Percentiles rank a stretch among this genome's conserved stretches.
Evolutionary conservation across 1,140 invertebrate species (phyloP).

Genomic region (Euwallacea fornicatus): DNA sequence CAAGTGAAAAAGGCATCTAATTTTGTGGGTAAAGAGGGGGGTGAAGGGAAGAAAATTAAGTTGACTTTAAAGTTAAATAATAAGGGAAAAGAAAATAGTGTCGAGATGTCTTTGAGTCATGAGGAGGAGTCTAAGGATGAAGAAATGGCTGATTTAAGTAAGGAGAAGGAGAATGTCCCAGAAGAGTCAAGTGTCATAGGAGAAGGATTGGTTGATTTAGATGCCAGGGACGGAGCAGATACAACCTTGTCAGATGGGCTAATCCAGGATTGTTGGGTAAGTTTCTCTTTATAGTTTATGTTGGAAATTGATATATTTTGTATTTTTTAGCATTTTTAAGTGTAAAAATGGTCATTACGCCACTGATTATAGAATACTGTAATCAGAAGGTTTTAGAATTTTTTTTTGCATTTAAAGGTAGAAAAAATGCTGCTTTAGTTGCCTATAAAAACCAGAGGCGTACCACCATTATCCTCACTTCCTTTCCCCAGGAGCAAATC

Average conservation of each 20-base stretch:
- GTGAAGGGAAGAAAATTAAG: slow-evolving; percentile 12
- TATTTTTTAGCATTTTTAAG: too few relatives aligned
- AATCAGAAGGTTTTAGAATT: background rate
- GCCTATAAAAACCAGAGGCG: too few relatives aligned
- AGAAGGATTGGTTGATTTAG: background rate
- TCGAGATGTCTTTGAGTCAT: background rate
- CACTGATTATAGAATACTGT: too few relatives aligned
- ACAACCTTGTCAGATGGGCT: too few relatives aligned
- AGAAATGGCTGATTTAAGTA: background rate
- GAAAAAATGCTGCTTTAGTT: too few relatives aligned
- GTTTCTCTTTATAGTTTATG: too few relatives aligned
- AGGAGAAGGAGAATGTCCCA: background rate
- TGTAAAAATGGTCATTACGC: too few relatives aligned
- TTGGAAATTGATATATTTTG: too few relatives aligned
- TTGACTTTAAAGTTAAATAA: slow-evolving; percentile 24
- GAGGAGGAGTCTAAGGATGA: background rate
- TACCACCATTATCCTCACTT: too few relatives aligned
- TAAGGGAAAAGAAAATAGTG: background rate
- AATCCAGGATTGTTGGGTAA: too few relatives aligned
- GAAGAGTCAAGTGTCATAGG: background rate
- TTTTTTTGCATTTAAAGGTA: background rate
- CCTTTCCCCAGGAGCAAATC: too few relatives aligned
- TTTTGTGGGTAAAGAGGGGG: background rate
- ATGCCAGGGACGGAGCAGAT: background rate
- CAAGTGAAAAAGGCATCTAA: slow-evolving; percentile 2